Evolutionary conservation across 1,140 invertebrate genomes (phyloP), one percentile per base, ranked within the genome.

Genomic region (Meloidogyne hapla): DNA sequence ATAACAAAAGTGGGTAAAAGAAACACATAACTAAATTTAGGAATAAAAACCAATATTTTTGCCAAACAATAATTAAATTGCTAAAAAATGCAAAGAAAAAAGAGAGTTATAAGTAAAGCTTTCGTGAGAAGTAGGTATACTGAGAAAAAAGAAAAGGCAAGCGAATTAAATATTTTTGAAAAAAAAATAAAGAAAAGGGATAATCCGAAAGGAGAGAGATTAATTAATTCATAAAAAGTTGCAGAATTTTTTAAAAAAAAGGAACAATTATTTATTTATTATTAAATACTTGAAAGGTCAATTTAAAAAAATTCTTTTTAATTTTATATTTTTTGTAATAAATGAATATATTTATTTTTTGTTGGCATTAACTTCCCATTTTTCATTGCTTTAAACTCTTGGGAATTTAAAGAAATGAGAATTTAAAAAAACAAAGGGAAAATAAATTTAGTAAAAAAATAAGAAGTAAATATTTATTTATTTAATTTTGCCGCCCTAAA

Each of bases 401-500:
- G n/a, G 48, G 48, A 56, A 56, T 56, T n/a, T 56, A 21, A 56
- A 56, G n/a, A 56, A 56, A n/a, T 42, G 13, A 48, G 6, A 56
- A n/a, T n/a, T 6, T 6, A 56, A 56, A 56, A 56, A 56, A 33
- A 33, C 33, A 33, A 33, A 33, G 9, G 33, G 18, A 6, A 56
- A 56, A 56, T n/a, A n/a, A n/a, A 56, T n/a, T 56, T 56, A n/a
- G 18, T 15, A 18, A 15, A 45, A 45, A 15, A 56, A 21, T n/a
- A n/a, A 48, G 13, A 56, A 56, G 18, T 56, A 56, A 56, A 56
- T 56, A 56, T 56, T 56, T 56, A 56, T 56, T 56, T 56, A 56
- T 56, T n/a, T n/a, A 56, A 45, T 45, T 45, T 12, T 8, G 1
- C 1, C 1, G 42, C 13, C 42, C 13, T 45, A n/a, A 33, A 33